Evolutionary conservation across 2,888 invertebrate species (phyloP).

Genomic region (Thereva nobilitata): DNA sequence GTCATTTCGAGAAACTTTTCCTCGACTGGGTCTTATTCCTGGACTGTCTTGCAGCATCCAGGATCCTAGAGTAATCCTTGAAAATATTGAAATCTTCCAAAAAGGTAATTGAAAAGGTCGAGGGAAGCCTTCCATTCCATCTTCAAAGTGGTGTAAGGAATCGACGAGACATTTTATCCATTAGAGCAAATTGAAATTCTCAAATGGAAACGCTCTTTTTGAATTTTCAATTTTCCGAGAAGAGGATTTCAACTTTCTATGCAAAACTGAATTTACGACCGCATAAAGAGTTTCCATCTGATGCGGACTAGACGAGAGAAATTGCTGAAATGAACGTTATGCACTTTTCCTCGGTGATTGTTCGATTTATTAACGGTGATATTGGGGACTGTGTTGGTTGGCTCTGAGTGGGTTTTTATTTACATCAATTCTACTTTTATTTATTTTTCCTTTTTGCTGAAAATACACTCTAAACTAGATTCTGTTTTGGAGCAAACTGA

Average conservation of each 20-base stretch:
- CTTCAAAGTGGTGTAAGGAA: constrained; percentile 10
- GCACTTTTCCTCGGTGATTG: constrained; percentile 29
- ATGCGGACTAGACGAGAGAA: neutral
- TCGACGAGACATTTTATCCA: constrained; percentile 45
- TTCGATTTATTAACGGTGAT: constrained; percentile 21
- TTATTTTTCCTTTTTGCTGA: no score
- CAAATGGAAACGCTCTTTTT: constrained; percentile 45
- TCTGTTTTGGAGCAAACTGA: no score
- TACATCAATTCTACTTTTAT: no score
- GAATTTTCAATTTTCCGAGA: constrained; percentile 44
- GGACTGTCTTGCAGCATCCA: constrained; percentile 12
- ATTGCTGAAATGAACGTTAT: constrained; percentile 22
- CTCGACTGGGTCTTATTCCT: constrained; percentile 8
- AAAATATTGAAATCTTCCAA: constrained; percentile 29
- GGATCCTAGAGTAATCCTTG: constrained; percentile 19
- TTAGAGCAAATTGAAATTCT: constrained; percentile 45
- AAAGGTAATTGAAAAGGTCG: constrained; percentile 30
- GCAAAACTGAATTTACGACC: constrained; percentile 31
- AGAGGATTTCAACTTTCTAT: constrained; percentile 20
- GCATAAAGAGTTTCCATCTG: constrained; percentile 14
- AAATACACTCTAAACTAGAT: no score
- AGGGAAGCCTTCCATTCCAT: constrained; percentile 6
- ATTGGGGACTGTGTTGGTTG: no score
- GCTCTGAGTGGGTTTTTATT: no score
- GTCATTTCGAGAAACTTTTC: constrained; percentile 13